A percentile compares a stretch with the other conserved stretches of the same genome.
phyloP scores from a whole-genome alignment of 2,888 invertebrate species.

The Alentia gelatinosa region DNA sequence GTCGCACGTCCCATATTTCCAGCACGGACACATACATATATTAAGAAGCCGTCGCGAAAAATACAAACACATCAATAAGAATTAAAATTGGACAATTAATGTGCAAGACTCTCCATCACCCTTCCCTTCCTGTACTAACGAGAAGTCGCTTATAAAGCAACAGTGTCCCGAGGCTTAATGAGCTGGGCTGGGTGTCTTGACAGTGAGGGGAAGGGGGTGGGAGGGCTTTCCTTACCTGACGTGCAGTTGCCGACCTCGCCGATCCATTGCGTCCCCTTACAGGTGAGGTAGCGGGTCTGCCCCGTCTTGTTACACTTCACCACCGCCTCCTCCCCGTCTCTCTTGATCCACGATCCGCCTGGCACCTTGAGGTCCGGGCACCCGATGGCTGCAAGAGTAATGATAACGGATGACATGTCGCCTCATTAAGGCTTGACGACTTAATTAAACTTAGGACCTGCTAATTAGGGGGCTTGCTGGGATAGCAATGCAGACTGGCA shows the following conservation, averaged over 20 bases:
- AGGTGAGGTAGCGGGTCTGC: constrained; percentile 61
- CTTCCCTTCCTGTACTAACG: not conserved
- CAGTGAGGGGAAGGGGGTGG: not conserved
- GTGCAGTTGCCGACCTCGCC: constrained; percentile 62
- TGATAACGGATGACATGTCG: constrained; percentile 32
- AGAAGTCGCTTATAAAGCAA: not conserved
- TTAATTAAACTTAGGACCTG: constrained; percentile 18
- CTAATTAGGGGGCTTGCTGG: not conserved
- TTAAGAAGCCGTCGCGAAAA: not conserved
- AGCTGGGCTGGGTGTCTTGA: not conserved
- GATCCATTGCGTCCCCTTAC: constrained; percentile 57
- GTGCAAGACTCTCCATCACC: not conserved
- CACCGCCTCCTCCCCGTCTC: constrained; percentile 17
- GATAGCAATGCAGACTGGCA: constrained; percentile 2
- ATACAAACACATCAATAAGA: constrained; percentile 28
- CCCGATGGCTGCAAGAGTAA: constrained; percentile 27
- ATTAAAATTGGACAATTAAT: constrained; percentile 37
- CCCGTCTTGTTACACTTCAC: constrained; percentile 59
- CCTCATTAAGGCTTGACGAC: constrained; percentile 22
- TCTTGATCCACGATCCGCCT: constrained; percentile 22
- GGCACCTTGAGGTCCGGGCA: constrained; percentile 39
- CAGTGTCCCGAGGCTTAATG: not conserved
- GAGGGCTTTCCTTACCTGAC: not conserved
- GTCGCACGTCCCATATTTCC: not conserved
- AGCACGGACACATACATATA: not conserved